Evolutionary conservation across 1,140 invertebrate species (phyloP), one percentile per base, ranked within the genome.

Genomic region (Trichonephila clavipes): DNA sequence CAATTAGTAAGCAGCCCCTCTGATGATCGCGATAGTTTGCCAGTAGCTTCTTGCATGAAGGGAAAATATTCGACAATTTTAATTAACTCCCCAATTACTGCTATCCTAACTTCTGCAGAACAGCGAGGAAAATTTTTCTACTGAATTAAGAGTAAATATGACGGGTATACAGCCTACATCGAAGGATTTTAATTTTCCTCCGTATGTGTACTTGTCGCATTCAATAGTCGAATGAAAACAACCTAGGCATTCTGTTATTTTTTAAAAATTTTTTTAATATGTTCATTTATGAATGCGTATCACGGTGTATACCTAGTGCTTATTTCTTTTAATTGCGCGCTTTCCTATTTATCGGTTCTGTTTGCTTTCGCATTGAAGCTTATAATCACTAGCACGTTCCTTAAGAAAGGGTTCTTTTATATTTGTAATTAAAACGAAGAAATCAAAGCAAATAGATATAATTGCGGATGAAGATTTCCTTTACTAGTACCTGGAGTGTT

Each of bases 21-120:
- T 81, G 64, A 88, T 82, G 64, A 93, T 88, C 86, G 72, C 40
- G 92, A 93, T 88, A 88, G 92, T 88, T 24, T 69, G 83, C 64
- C 62, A 44, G 44, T 87, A 87, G 82, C 83, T 93, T 88, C 85
- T 88, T 72, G 61, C 81, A 24, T 21, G 44, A 51, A 93, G 18
- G 88, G 88, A 59, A 93, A 90, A 94, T 94, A 94, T 94, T 94
- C 87, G 93, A 94, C 93, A 90, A 83, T 94, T 94, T 94, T 94
- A 94, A 94, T 94, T 94, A 94, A 94, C 93, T 94, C 81, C 93
- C 93, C 93, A 94, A 94, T 94, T 94, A 94, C 93, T 83, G 93
- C 93, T 93, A 64, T 93, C 92, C 85, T 82, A 93, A 93, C 85
- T 89, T 94, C 72, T 58, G 81, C 86, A 64, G 51, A 88, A 88